Evolutionary conservation across 1,140 invertebrate genomes (phyloP).

Genomic region (Platorchestia sp.): DNA sequence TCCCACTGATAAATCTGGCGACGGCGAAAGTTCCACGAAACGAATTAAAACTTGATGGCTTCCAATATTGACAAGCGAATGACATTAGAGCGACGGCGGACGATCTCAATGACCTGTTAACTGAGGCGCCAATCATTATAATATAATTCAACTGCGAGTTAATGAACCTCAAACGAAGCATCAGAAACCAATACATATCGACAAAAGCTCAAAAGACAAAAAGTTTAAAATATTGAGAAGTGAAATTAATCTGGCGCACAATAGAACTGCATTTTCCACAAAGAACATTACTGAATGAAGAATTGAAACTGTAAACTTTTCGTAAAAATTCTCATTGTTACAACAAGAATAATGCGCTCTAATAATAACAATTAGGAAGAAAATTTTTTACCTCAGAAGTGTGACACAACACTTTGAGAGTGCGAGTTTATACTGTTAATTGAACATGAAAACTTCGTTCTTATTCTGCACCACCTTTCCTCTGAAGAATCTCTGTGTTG

Average conservation of each 20-base stretch:
- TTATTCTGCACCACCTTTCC: too few relatives aligned
- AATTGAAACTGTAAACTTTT: too few relatives aligned
- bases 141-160: not conserved
- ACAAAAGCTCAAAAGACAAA: not conserved
- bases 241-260: not conserved
- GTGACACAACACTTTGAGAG: too few relatives aligned
- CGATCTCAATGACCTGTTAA: not conserved
- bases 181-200: not conserved
- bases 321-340: too few relatives aligned
- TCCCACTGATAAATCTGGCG: not conserved
- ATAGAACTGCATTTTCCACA: not conserved
- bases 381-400: too few relatives aligned
- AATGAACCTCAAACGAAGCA: not conserved
- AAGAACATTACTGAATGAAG: too few relatives aligned
- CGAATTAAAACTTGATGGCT: not conserved
- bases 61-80: not conserved
- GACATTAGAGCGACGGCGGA: not conserved
- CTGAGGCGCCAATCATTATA: not conserved
- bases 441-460: too few relatives aligned
- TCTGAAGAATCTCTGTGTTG: too few relatives aligned
- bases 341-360: too few relatives aligned
- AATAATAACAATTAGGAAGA: too few relatives aligned
- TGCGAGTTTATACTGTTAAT: too few relatives aligned
- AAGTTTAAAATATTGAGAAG: not conserved
- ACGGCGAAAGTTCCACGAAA: not conserved